A percentile compares a stretch with the other conserved stretches of the same genome.
These are phyloP conservation scores for Ammospiza caudacuta DNA, from an alignment of 2,113 vertebrate species.

Conservation along the genomic window DNA sequence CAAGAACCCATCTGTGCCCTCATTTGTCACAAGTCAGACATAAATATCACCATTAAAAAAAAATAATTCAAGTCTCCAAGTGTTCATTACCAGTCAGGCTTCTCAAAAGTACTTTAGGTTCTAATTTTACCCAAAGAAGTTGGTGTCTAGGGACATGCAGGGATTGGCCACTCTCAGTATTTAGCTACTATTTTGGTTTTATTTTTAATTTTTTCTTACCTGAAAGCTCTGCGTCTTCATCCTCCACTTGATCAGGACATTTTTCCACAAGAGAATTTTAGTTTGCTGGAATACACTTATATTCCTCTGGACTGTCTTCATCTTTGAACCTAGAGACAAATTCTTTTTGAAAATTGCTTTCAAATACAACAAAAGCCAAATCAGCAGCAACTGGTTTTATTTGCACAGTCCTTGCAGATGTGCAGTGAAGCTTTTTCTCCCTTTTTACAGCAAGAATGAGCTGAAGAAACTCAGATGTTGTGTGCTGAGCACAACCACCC, in stretches of 20 bases:
- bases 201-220: slow-evolving; percentile 34
- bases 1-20: not conserved
- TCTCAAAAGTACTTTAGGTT: not conserved
- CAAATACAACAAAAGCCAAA: not conserved
- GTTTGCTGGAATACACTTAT: slow-evolving; percentile 60
- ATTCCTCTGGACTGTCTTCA: slow-evolving; percentile 40
- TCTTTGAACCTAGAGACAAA: not conserved
- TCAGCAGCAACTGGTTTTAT: not conserved
- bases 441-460: not conserved
- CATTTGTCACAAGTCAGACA: not conserved
- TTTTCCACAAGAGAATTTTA: slow-evolving; percentile 70
- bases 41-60: not conserved
- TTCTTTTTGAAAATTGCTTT: not conserved
- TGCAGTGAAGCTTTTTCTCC: not conserved
- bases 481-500: not conserved
- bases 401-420: not conserved
- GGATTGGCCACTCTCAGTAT: not conserved
- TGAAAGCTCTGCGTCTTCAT: slow-evolving; percentile 64
- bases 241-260: slow-evolving; percentile 70
- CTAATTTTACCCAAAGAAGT: not conserved
- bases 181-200: not conserved
- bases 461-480: not conserved
- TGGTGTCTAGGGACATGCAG: not conserved
- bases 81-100: not conserved
- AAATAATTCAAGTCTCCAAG: not conserved